Conservation (phyloP, 2,113 vertebrate genomes). For the Dipodomys spectabilis region DNA sequence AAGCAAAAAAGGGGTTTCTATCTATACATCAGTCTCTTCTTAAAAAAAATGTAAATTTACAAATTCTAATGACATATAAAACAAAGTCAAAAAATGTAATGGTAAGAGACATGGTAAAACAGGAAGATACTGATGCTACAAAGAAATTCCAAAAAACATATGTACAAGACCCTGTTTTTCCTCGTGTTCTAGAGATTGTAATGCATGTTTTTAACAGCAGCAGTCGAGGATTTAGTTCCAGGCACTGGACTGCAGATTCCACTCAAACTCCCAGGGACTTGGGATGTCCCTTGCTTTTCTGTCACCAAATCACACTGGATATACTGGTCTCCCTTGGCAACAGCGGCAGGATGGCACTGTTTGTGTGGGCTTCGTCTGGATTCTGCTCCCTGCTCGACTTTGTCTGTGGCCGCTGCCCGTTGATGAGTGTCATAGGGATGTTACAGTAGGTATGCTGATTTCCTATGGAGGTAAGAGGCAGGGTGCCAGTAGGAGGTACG, state of each 20-base stretch:
- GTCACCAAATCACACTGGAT: constrained; percentile 99
- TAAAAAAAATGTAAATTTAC: constrained; percentile 92
- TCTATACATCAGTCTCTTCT: constrained; percentile 92
- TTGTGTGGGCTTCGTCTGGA: constrained; percentile 97
- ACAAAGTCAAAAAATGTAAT: constrained; percentile 93
- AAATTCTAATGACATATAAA: constrained; percentile 94
- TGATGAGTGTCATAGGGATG: constrained; percentile 99
- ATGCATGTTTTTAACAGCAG: constrained; percentile 94
- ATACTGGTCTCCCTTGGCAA: constrained; percentile 99
- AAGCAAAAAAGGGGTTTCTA: constrained; percentile 90
- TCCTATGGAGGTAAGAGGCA: constrained; percentile 96
- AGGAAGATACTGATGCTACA: constrained; percentile 99
- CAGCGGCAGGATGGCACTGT: constrained; percentile 98
- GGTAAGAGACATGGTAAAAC: constrained; percentile 93
- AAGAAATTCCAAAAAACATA: constrained; percentile 96
- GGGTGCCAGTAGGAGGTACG: constrained; percentile 94
- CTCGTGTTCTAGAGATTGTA: constrained; percentile 91
- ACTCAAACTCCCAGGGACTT: constrained; percentile 82
- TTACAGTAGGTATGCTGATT: constrained; percentile 99
- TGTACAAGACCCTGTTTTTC: constrained; percentile 99
- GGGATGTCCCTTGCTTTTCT: constrained; percentile 81
- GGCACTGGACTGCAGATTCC: constrained; percentile 89
- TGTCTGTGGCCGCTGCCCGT: constrained; percentile 96
- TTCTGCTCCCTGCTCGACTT: constrained; percentile 96
- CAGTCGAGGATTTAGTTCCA: constrained; percentile 93